A percentile compares a stretch with the other conserved stretches of the same genome.
Conservation (phyloP, 2,797 vertebrate species). For the Pelochelys cantorii region DNA sequence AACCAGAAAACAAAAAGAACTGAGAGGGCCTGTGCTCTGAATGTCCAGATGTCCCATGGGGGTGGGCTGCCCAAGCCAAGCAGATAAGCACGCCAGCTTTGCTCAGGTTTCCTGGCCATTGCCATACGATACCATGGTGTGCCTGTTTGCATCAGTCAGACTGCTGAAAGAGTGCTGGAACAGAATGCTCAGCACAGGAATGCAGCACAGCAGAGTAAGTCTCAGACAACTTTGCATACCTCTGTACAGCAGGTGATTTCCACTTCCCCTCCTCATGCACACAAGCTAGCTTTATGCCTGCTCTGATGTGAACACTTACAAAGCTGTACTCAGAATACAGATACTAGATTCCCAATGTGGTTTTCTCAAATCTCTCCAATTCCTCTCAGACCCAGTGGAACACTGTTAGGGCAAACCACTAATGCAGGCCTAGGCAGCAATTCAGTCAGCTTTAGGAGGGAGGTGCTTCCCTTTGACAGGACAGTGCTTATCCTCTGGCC, state of each 20-base stretch:
- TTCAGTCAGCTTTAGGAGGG: background rate
- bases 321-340: background rate
- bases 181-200: background rate
- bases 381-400: background rate
- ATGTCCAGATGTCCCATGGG: background rate
- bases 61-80: background rate
- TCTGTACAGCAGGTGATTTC: background rate
- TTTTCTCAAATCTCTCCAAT: background rate
- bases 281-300: rapidly evolving
- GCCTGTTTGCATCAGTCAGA: background rate
- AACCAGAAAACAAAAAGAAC: background rate
- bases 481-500: background rate
- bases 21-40: background rate
- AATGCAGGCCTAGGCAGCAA: background rate
- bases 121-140: rapidly evolving
- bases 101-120: background rate
- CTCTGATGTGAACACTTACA: background rate
- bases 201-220: background rate
- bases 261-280: background rate
- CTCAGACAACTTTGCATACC: background rate
- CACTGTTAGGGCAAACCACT: rapidly evolving
- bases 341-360: background rate
- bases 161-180: background rate
- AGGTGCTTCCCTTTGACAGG: background rate
- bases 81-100: background rate